Evolutionary conservation across 2,888 invertebrate species (phyloP), one percentile per base, ranked within the genome.

Genomic region (Callinectes sapidus): DNA sequence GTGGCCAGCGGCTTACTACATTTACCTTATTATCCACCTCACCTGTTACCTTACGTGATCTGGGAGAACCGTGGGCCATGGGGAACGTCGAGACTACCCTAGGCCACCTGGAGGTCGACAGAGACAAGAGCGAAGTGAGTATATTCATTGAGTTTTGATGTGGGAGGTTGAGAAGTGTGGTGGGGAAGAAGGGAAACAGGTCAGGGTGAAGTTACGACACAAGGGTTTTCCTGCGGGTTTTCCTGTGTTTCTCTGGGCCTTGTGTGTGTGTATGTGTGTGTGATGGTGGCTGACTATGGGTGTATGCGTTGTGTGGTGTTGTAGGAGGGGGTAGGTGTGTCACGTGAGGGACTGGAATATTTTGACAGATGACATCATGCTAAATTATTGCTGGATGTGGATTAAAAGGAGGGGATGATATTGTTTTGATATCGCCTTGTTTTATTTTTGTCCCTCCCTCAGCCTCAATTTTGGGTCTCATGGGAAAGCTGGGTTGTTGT

Each of bases 41-140:
- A 35, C 2, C 8, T 16, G 81, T 81, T 28, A 6, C 61, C 61
- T 6, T 14, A 32, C 35, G 81, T 81, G 81, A 35, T 35, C 35
- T 89, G 71, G 39, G 42, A 14, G 77, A 35, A 39, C 32, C 18
- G 42, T 16, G 48, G 42, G 61, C 16, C 5, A 92, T 92, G 92
- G 92, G 92, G 48, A 92, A 92, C 85, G 77, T 32, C 6, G 90
- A 92, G 39, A 87, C 90, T 48, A 66, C 87, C n/a, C 90, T 92
- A 23, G 87, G 87, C 6, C 90, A 90, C 8, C 54, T 92, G 77
- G 90, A 92, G 87, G 92, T 90, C 87, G 90, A 92, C 48, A 48
- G 92, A 32, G 92, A 92, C n/a, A 90, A 87, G 71, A 90, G 92
- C 28, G 71, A 87, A 42, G 92, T 92, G 66, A 48, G 92, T 61